Evolutionary conservation across 2,113 vertebrate species (phyloP).

Genomic region (Montifringilla adamsi): DNA sequence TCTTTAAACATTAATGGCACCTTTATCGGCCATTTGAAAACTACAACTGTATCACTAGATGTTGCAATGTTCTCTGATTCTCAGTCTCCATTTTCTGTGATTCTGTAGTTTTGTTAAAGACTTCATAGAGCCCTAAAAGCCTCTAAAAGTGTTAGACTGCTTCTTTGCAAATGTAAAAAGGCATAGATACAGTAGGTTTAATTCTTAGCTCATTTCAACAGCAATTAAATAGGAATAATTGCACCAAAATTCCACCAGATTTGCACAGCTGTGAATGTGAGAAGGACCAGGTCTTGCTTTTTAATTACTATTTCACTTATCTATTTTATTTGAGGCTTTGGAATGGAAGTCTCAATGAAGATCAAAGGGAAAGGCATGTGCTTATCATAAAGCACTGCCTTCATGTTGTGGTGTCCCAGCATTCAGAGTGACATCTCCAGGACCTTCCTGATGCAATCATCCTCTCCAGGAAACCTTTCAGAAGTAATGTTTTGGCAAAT

Average conservation of each 20-base stretch:
- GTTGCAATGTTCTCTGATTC: not conserved
- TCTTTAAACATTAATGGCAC: not conserved
- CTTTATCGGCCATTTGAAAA: not conserved
- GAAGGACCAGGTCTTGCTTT: not conserved
- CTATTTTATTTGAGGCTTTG: not conserved
- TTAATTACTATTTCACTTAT: not conserved
- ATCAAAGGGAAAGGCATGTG: not conserved
- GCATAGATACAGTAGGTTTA: not conserved
- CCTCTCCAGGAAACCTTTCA: not conserved
- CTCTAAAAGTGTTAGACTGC: not conserved
- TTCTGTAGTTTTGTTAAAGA: not conserved
- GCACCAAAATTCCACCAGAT: not conserved
- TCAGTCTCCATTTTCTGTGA: not conserved
- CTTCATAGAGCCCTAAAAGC: not conserved
- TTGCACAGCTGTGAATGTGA: not conserved
- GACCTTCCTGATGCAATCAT: not conserved
- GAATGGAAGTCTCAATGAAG: not conserved
- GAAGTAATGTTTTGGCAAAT: not conserved
- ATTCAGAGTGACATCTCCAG: not conserved
- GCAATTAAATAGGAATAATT: not conserved
- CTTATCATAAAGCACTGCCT: not conserved
- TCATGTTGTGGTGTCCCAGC: not conserved
- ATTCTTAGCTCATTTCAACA: not conserved
- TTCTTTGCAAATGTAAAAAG: not conserved
- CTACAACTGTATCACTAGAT: not conserved